A percentile compares a stretch with the other conserved stretches of the same genome.
phyloP scores from a whole-genome alignment of 2,113 vertebrate species.

The Apaloderma vittatum region DNA sequence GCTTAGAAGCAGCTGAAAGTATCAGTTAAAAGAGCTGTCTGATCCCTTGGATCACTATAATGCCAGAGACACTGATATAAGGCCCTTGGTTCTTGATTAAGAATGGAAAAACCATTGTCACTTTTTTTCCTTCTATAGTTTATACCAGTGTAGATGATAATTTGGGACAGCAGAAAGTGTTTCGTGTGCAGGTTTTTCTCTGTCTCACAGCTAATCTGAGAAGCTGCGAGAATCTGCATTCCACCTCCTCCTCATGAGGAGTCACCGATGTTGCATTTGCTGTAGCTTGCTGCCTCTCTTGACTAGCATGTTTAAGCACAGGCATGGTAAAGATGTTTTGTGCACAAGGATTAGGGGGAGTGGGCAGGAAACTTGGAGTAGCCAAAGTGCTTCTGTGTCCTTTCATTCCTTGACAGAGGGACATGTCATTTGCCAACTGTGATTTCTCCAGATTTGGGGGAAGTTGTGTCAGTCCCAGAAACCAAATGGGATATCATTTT shows the following conservation, averaged over 20 bases:
- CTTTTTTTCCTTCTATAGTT: background rate
- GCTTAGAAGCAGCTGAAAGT: background rate
- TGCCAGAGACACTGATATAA: background rate
- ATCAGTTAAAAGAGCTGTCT: background rate
- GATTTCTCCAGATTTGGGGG: rapidly evolving
- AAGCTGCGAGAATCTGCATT: background rate
- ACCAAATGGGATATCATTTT: background rate
- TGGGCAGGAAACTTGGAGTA: background rate
- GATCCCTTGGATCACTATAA: background rate
- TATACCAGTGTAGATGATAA: background rate
- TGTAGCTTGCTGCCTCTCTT: background rate
- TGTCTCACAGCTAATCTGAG: background rate
- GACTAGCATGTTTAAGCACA: rapidly evolving
- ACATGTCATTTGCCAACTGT: background rate
- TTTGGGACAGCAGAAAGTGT: background rate
- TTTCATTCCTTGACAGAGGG: background rate
- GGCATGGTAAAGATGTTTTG: background rate
- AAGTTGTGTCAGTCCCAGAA: background rate
- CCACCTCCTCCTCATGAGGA: background rate
- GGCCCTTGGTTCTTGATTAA: background rate
- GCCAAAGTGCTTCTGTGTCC: background rate
- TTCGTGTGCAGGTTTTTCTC: background rate
- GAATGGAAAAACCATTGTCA: background rate
- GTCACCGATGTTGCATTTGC: background rate
- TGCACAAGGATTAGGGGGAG: background rate